These are phyloP conservation scores for Actias luna DNA, from an alignment of 2,888 invertebrate genomes.

Conservation along the genomic window DNA sequence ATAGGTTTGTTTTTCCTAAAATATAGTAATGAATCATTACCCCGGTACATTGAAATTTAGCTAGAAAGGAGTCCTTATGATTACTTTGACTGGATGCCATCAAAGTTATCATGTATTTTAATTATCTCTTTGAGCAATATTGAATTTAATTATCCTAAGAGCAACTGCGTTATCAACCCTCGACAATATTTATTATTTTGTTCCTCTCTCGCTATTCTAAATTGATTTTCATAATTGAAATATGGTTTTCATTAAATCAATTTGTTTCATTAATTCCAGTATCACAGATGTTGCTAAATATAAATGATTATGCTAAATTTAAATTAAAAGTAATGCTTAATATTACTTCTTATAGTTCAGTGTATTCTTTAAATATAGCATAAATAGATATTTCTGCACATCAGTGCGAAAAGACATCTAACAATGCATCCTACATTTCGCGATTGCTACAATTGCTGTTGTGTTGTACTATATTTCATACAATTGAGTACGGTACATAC, in stretches of 20 bases:
- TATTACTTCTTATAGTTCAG: no score
- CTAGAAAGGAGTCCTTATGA: background rate
- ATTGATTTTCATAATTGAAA: constrained; percentile 29
- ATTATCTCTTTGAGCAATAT: constrained; percentile 31
- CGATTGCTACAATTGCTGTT: no score
- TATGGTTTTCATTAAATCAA: constrained; percentile 15
- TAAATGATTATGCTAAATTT: no score
- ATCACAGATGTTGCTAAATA: background rate
- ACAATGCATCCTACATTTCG: no score
- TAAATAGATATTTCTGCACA: no score
- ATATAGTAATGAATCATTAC: background rate
- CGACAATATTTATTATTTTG: background rate
- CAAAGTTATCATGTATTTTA: constrained; percentile 31
- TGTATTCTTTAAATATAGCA: no score
- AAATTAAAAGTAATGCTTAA: no score
- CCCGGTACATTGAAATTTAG: background rate
- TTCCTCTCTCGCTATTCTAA: constrained; percentile 21
- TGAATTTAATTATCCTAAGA: constrained; percentile 28
- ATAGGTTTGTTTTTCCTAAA: background rate
- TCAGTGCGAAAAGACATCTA: no score
- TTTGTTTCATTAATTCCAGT: background rate
- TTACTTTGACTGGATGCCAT: constrained; percentile 20
- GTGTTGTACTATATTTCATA: no score
- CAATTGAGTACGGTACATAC: no score
- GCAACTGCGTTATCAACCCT: constrained; percentile 3